Conservation (phyloP, 2,888 invertebrate species). For the Gari tellinella region DNA sequence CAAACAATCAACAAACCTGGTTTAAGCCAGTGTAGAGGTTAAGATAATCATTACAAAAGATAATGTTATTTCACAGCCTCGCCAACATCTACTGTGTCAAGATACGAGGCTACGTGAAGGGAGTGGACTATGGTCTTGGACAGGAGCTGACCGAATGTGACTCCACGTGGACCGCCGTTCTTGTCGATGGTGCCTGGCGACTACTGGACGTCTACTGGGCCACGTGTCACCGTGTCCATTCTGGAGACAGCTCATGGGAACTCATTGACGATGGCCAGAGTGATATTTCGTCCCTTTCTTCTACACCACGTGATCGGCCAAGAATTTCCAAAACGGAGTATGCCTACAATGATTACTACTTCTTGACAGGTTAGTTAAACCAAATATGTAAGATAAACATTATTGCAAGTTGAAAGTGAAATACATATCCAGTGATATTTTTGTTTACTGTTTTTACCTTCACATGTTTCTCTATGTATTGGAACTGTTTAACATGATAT, state of each 20-base stretch:
- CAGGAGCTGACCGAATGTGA: slow-evolving; percentile 61
- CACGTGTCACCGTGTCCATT: slow-evolving; percentile 77
- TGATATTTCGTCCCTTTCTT: slow-evolving; percentile 54
- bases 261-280: slow-evolving; percentile 63
- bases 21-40: too few relatives aligned
- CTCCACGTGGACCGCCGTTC: slow-evolving; percentile 80
- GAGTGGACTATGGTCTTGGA: slow-evolving; percentile 71
- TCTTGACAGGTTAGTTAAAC: slow-evolving; percentile 60
- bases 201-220: slow-evolving; percentile 83
- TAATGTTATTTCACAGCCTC: slow-evolving; percentile 66
- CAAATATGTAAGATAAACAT: too few relatives aligned
- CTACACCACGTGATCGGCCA: slow-evolving; percentile 44
- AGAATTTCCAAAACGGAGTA: slow-evolving; percentile 56
- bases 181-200: slow-evolving; percentile 80
- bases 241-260: slow-evolving; percentile 60
- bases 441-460: too few relatives aligned
- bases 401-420: too few relatives aligned
- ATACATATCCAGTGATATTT: too few relatives aligned
- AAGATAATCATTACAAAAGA: too few relatives aligned
- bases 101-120: slow-evolving; percentile 80
- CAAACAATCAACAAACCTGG: too few relatives aligned
- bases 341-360: slow-evolving; percentile 69
- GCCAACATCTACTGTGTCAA: slow-evolving; percentile 80
- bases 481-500: too few relatives aligned
- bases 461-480: too few relatives aligned